Conservation (phyloP, 2,113 vertebrate species). For the Clarias batrachus region DNA sequence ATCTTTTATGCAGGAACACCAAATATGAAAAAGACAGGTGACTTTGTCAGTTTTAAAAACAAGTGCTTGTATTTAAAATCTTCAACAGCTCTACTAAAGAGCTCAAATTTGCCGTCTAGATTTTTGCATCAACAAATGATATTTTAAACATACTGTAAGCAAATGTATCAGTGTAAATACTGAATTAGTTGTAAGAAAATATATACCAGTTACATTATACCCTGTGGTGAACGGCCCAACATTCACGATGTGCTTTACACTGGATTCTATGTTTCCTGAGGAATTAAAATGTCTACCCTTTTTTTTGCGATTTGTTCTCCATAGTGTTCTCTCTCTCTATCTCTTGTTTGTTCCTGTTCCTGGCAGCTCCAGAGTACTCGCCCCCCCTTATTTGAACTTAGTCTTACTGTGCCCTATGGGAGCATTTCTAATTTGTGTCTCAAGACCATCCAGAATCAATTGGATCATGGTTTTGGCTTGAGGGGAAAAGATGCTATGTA, state of each 20-base stretch:
- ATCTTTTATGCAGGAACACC: not conserved
- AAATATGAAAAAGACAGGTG: not conserved
- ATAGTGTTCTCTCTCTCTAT: not conserved
- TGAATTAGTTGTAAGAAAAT: not conserved
- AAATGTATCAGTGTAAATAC: not conserved
- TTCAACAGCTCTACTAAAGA: not conserved
- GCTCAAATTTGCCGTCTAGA: too few species aligned
- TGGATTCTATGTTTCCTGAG: not conserved
- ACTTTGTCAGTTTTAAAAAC: too few species aligned
- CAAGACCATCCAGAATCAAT: not conserved
- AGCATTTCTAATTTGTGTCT: conserved; percentile 9
- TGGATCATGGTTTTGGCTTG: not conserved
- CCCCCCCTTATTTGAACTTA: not conserved
- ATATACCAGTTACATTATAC: not conserved
- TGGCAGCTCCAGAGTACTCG: not conserved
- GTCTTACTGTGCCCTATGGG: not conserved
- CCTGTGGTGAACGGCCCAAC: too few species aligned
- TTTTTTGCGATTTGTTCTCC: too few species aligned
- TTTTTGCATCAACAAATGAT: not conserved
- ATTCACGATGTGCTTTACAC: not conserved
- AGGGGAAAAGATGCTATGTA: not conserved
- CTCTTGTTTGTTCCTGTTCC: not conserved
- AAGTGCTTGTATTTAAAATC: not conserved
- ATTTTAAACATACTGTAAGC: too few species aligned
- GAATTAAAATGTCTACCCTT: not conserved